phyloP scores from a whole-genome alignment of 2,797 vertebrate genomes.

The Acestrorhynchus altus region DNA sequence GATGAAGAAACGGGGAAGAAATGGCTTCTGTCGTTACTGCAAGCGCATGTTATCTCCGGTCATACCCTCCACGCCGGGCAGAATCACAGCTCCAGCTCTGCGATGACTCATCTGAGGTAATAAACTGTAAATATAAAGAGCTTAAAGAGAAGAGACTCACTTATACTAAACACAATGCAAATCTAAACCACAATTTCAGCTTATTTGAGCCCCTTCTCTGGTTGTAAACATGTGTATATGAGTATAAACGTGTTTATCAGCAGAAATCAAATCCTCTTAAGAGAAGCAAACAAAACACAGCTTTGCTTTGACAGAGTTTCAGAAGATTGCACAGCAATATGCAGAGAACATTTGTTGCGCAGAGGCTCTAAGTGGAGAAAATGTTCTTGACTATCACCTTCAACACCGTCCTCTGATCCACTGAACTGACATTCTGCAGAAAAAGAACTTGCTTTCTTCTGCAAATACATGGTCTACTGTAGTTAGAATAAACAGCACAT shows the following conservation, averaged over 20 bases:
- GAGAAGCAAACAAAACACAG: too few species aligned
- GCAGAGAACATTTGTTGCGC: too few species aligned
- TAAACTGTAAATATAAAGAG: not conserved
- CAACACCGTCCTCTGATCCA: too few species aligned
- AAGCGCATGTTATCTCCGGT: not conserved
- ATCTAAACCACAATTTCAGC: not conserved
- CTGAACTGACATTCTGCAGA: too few species aligned
- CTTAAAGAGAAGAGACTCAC: not conserved
- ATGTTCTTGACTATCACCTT: too few species aligned
- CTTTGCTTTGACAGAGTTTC: too few species aligned
- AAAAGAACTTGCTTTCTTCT: too few species aligned
- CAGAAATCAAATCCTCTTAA: not conserved
- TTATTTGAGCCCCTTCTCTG: not conserved
- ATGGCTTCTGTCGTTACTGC: not conserved
- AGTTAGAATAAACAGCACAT: too few species aligned
- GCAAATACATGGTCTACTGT: too few species aligned
- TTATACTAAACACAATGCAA: not conserved
- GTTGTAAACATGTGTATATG: not conserved
- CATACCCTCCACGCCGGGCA: not conserved
- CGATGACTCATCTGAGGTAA: not conserved
- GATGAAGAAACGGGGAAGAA: conserved; percentile 7
- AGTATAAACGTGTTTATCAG: too few species aligned
- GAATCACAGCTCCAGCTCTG: not conserved
- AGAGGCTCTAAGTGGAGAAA: too few species aligned
- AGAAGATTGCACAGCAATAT: too few species aligned